Base-by-base conservation (phyloP, 2,113 vertebrate genomes). In the Prionailurus viverrinus region DNA sequence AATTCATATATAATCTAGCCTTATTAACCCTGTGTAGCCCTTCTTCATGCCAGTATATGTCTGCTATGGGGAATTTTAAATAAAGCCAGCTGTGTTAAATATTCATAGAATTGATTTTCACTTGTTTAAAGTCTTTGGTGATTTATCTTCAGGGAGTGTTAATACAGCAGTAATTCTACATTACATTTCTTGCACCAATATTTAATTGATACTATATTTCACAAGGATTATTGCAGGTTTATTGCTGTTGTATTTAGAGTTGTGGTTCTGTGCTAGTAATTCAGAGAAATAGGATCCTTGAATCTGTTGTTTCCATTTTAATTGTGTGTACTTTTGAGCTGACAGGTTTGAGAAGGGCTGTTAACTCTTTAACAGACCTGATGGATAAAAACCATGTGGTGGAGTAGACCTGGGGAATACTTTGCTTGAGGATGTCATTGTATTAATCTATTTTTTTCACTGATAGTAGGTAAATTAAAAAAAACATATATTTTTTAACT, bases 121-220 rank as follows among this genome's bases (percentile, higher is more conserved):
- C 91, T 97, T 98, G 84, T 95, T 95, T 96, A 21, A 63, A 84
- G 92, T 95, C 91, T 63, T 48, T 69, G 4, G 31, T 92, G 97
- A 91, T 98, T 95, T 97, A 95, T 97, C 53, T 98, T 84, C 83
- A 51, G 92, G 96, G 69, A 89, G 81, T 96, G 61, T 81, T 95
- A 94, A 95, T 97, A 18, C 2, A 76, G 63, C 39, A 83, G 91
- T 91, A 96, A 95, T 68, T 85, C 41, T 97, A 61, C 83, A 14
- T 82, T 79, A 19, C 85, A 3, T 71, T 97, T 86, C 95, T 94
- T 95, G 45, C 69, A 78, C 94, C 95, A 89, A 19, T 80, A 33
- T 41, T 63, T 95, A 88, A 92, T 95, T 97, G 55, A 41, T 93
- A 71, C 97, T 95, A 1, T 97, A 89, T 98, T 98, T 98, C 0